Percentiles rank a stretch among this genome's conserved stretches.
These are phyloP conservation scores for Stichodactyla mertensii DNA, from an alignment of 64 coral and sea anemone species.

Conservation along the genomic window DNA sequence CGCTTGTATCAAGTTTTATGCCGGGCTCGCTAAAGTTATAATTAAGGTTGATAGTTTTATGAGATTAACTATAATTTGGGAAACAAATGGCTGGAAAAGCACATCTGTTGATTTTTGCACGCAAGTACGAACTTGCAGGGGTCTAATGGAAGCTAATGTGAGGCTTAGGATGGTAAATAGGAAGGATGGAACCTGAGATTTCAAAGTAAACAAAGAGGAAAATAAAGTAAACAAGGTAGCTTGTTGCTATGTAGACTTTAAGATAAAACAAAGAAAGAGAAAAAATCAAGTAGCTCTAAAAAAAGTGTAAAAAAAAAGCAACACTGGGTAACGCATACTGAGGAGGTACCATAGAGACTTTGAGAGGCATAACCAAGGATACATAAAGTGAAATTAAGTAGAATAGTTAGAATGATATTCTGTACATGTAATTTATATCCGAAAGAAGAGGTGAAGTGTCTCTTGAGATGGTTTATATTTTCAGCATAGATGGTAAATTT, in stretches of 20 bases:
- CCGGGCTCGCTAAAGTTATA: no score
- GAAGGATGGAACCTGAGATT: background rate
- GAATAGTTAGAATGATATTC: no score
- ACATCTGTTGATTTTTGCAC: background rate
- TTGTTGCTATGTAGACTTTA: background rate
- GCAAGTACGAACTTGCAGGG: background rate
- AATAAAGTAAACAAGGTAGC: background rate
- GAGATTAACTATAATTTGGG: background rate
- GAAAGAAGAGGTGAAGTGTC: no score
- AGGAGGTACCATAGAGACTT: no score
- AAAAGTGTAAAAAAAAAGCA: background rate
- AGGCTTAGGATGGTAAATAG: background rate
- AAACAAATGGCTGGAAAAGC: constrained; percentile 1
- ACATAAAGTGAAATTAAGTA: no score
- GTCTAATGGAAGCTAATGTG: constrained; percentile 6
- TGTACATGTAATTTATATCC: no score
- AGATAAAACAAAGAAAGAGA: background rate
- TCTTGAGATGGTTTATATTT: no score
- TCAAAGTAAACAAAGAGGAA: background rate
- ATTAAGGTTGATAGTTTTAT: background rate
- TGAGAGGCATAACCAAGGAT: no score
- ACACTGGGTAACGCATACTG: no score
- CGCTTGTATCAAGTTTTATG: no score
- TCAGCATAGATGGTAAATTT: no score
- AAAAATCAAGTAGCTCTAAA: background rate